Evolutionary conservation across 2,797 vertebrate genomes (phyloP).

Genomic region (Cossypha dichroa): DNA sequence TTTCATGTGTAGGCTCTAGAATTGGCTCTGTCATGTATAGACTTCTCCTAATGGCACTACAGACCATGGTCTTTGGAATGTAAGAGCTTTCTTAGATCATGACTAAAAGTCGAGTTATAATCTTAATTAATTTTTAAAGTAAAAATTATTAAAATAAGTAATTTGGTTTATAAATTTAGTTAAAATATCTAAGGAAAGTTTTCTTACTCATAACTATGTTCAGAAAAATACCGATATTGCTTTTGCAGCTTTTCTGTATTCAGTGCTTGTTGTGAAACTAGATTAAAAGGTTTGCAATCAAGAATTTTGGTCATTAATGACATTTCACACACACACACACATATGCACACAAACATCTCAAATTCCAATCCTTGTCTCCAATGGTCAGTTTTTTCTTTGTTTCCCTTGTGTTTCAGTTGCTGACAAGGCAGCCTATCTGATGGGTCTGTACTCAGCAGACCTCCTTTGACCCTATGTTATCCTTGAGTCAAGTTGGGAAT

Average conservation of each 20-base stretch:
- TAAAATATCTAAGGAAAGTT: not conserved
- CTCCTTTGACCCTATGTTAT: not conserved
- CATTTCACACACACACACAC: not conserved
- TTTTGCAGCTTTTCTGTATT: not conserved
- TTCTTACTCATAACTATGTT: not conserved
- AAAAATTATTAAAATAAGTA: not conserved
- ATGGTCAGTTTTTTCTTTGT: not conserved
- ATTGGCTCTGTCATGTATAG: not conserved
- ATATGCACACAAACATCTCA: not conserved
- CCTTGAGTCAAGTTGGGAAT: not conserved
- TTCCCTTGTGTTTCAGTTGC: not conserved
- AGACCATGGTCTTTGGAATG: not conserved
- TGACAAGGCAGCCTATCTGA: not conserved
- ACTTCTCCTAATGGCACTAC: not conserved
- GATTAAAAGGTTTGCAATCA: not conserved
- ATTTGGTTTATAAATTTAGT: not conserved
- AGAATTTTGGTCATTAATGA: not conserved
- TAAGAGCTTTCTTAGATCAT: not conserved
- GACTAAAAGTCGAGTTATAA: not conserved
- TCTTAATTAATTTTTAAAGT: not conserved
- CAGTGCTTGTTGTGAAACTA: not conserved
- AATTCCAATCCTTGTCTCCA: not conserved
- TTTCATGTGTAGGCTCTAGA: not conserved
- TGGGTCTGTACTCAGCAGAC: not conserved
- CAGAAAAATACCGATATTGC: not conserved